Evolutionary conservation across 2,797 vertebrate species (phyloP).

Genomic region (Urophycis tenuis): DNA sequence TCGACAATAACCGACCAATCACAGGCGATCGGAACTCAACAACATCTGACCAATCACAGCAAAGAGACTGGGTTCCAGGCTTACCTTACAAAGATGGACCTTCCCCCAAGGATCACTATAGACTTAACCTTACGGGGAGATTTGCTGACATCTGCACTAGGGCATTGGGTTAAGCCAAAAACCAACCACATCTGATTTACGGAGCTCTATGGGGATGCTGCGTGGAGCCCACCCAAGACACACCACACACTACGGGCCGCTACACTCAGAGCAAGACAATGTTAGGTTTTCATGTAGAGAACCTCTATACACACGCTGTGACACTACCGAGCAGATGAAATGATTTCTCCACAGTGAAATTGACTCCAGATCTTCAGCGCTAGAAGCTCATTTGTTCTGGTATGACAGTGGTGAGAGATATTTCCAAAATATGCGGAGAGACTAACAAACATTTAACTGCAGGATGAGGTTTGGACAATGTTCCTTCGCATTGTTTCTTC

Average conservation of each 20-base stretch:
- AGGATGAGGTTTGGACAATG: not conserved
- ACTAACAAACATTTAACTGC: not conserved
- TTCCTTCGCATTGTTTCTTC: not conserved
- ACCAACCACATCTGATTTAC: conserved; percentile 28
- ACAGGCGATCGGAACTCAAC: not conserved
- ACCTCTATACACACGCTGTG: not conserved
- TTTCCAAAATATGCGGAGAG: not conserved
- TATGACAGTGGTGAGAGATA: not conserved
- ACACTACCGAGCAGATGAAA: not conserved
- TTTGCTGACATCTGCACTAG: conserved; percentile 9
- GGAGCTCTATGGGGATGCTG: conserved; percentile 25
- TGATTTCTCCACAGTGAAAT: not conserved
- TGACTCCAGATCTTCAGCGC: not conserved
- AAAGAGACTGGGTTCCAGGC: conserved; percentile 28
- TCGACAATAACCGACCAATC: not conserved
- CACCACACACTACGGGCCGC: conserved; percentile 12
- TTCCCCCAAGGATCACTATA: not conserved
- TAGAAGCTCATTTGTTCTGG: conserved; percentile 1
- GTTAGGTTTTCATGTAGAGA: conserved; percentile 12
- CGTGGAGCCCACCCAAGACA: conserved; percentile 41
- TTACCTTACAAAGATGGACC: conserved; percentile 19
- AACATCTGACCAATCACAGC: conserved; percentile 21
- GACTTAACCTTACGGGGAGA: conserved; percentile 15
- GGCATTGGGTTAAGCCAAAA: conserved; percentile 19
- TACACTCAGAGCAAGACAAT: not conserved